Percentiles rank a stretch among this genome's conserved stretches.
Evolutionary conservation across 2,888 invertebrate species (phyloP).

Genomic region (Calameuta pallipes): DNA sequence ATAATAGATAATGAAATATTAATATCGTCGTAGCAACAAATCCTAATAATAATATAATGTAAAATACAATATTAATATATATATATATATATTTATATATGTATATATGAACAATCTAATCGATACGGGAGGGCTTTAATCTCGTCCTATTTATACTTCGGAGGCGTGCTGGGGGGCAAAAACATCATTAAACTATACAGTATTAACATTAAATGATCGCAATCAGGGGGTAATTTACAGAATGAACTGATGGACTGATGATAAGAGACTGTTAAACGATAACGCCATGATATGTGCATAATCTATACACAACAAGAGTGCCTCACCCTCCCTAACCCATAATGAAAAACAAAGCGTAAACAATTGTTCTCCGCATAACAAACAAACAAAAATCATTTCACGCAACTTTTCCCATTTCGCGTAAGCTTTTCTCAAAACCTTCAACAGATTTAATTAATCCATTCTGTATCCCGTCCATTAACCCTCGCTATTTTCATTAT

Average conservation of each 20-base stretch:
- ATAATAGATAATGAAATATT: conserved; percentile 55
- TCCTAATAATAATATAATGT: conserved; percentile 46
- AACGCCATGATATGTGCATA: conserved; percentile 49
- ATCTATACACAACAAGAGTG: conserved; percentile 59
- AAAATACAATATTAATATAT: conserved; percentile 49
- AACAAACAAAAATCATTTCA: conserved; percentile 17
- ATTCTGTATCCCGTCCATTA: neutral
- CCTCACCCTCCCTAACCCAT: conserved; percentile 14
- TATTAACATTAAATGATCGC: conserved; percentile 59
- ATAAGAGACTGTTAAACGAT: conserved; percentile 46
- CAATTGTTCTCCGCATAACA: conserved; percentile 22
- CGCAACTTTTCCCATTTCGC: neutral
- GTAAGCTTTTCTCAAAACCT: neutral
- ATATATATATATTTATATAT: conserved; percentile 17
- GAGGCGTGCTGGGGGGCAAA: conserved; percentile 35
- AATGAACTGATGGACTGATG: conserved; percentile 38
- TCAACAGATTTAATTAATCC: neutral
- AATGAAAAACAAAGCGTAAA: conserved; percentile 39
- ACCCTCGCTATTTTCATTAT: neutral
- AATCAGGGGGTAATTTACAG: conserved; percentile 48
- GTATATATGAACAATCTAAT: conserved; percentile 54
- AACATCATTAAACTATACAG: conserved; percentile 60
- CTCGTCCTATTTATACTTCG: conserved; percentile 6
- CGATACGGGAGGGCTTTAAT: conserved; percentile 33
- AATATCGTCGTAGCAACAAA: conserved; percentile 45